These are phyloP conservation scores for Athene cunicularia DNA, from an alignment of 2,113 vertebrate species.

Conservation along the genomic window DNA sequence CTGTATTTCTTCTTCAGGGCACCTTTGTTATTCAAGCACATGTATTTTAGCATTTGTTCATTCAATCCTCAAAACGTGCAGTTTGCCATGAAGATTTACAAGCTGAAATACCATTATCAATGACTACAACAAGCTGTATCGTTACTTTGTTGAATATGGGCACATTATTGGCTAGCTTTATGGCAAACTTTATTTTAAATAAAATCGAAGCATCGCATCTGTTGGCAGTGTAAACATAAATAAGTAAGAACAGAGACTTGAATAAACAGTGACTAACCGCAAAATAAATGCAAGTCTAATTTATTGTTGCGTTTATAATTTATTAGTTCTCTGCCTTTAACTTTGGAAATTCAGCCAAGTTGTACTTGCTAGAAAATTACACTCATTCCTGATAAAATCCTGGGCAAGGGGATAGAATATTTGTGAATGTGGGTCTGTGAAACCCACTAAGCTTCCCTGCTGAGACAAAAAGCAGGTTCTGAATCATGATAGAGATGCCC, in stretches of 20 bases:
- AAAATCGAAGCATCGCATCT: not conserved
- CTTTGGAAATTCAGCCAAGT: not conserved
- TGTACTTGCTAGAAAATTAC: not conserved
- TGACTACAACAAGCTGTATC: not conserved
- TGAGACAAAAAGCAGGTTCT: not conserved
- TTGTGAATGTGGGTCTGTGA: not conserved
- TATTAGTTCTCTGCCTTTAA: not conserved
- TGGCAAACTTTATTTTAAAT: not conserved
- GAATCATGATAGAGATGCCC: not conserved
- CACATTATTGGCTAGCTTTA: not conserved
- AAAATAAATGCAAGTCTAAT: not conserved
- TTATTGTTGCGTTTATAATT: not conserved
- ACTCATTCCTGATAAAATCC: not conserved
- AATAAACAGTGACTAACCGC: not conserved
- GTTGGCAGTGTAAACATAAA: not conserved
- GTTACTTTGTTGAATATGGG: not conserved
- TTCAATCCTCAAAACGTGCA: not conserved
- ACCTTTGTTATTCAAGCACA: not conserved
- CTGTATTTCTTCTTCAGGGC: not conserved
- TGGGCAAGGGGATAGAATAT: not conserved
- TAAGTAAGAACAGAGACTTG: not conserved
- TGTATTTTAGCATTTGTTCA: not conserved
- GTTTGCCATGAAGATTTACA: not conserved
- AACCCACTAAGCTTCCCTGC: not conserved
- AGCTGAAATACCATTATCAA: not conserved